Evolutionary conservation across 64 coral and sea anemone species (phyloP), one percentile per base, ranked within the genome.

Genomic region (Montipora cactus): DNA sequence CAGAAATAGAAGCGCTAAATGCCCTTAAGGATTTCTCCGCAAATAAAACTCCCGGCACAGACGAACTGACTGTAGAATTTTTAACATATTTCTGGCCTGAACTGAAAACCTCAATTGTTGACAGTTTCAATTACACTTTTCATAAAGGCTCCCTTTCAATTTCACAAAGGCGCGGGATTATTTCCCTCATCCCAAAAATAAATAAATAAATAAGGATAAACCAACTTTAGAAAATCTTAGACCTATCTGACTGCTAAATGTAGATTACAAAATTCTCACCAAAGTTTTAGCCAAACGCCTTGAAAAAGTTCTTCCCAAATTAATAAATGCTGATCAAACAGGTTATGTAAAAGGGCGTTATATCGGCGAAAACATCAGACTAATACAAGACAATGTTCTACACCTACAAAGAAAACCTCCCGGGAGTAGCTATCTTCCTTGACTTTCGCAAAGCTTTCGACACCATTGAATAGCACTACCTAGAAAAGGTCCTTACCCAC

Each of bases 81-180:
- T 78, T 78, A 15, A 78, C 18, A 78, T 48, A 50, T 48, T 78
- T 78, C 11, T 78, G 73, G 73, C 22, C 73, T 3, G 73, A 75
- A 12, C 3, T 75, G 5, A 22, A 75, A 75, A 3, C 4, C 4
- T 45, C 22, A 10, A 75, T 44, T 28, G 73, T 28, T 8, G 9
- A 23, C 9, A 75, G 73, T 11, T 75, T 75, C 44, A 22, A 75
- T 45, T 75, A 75, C 4, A 37, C 73, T 9, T 75, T 37, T 37
- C 1, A 37, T 37, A 37, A 19, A 18, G 13, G 69, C n/a, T 72
- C 69, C 18, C 1, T 72, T 7, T 72, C 19, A 22, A 72, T 23
- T 20, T 72, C 69, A 4, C 69, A 72, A 19, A 14, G 69, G 23
- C 1, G n/a, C 13, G 69, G 14, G 23, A 72, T 72, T 18, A 72